phyloP scores from a whole-genome alignment of 2,113 vertebrate species.

The Antennarius striatus region DNA sequence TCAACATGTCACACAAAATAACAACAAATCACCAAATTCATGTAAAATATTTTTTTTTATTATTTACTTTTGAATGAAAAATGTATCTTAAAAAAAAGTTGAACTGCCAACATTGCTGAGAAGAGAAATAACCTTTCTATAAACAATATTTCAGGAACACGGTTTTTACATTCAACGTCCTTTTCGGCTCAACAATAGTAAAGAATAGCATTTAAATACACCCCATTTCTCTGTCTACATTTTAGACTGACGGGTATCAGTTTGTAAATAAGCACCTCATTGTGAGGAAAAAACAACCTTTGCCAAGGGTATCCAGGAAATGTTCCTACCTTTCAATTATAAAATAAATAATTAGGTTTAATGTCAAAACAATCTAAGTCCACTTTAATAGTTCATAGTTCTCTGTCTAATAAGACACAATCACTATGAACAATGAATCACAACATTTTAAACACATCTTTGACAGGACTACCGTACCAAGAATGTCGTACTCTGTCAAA shows the following conservation, averaged over 20 bases:
- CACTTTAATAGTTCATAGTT: slow-evolving; percentile 48
- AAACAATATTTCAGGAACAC: slow-evolving; percentile 30
- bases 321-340: slow-evolving; percentile 60
- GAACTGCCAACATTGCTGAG: slow-evolving; percentile 33
- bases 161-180: slow-evolving; percentile 65
- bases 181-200: slow-evolving; percentile 57
- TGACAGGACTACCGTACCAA: slow-evolving; percentile 26
- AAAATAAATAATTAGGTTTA: slow-evolving; percentile 66
- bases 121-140: slow-evolving; percentile 3
- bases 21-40: no score
- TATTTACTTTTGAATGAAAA: slow-evolving; percentile 57
- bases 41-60: slow-evolving; percentile 38
- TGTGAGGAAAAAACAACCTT: slow-evolving; percentile 79
- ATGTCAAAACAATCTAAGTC: slow-evolving; percentile 49
- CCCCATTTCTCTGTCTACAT: slow-evolving; percentile 42
- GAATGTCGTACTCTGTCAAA: slow-evolving; percentile 19
- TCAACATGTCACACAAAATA: neutral
- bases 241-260: slow-evolving; percentile 59
- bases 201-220: slow-evolving; percentile 34
- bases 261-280: slow-evolving; percentile 79
- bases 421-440: slow-evolving; percentile 54
- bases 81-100: slow-evolving; percentile 48
- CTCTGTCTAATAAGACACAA: slow-evolving; percentile 56
- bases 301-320: slow-evolving; percentile 70
- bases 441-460: slow-evolving; percentile 21